Conservation (phyloP, 1,140 invertebrate species). For the Plectrocnemia conspersa region DNA sequence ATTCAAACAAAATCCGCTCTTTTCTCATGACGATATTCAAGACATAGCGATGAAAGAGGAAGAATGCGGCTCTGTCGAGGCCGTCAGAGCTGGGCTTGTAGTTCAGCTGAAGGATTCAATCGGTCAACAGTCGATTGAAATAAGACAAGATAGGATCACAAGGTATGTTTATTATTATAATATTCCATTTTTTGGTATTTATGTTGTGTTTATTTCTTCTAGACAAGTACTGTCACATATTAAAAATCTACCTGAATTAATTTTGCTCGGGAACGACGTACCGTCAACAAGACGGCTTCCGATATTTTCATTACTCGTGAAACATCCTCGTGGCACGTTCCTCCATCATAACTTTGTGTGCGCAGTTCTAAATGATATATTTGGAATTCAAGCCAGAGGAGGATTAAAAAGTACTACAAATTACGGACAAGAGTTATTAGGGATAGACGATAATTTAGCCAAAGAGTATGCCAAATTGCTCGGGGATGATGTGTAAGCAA, state of each 20-base stretch:
- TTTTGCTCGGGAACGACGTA: constrained; percentile 70
- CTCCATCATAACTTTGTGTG: constrained; percentile 89
- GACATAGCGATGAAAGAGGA: constrained; percentile 72
- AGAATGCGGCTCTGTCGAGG: constrained; percentile 77
- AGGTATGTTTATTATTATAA: no score
- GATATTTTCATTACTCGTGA: constrained; percentile 82
- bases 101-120: constrained; percentile 83
- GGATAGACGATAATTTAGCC: constrained; percentile 72
- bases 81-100: constrained; percentile 78
- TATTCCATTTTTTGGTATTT: no score
- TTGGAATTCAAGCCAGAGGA: constrained; percentile 84
- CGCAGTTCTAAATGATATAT: constrained; percentile 84
- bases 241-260: constrained; percentile 70
- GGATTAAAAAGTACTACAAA: constrained; percentile 57
- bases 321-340: constrained; percentile 72
- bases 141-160: constrained; percentile 68
- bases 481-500: constrained; percentile 65
- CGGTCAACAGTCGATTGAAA: constrained; percentile 65
- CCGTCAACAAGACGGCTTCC: constrained; percentile 64
- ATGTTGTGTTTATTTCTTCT: constrained; percentile 40
- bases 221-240: constrained; percentile 71
- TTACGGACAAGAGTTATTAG: constrained; percentile 80
- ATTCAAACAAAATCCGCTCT: constrained; percentile 47
- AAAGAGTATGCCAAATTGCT: constrained; percentile 72
- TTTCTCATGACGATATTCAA: constrained; percentile 43